These are phyloP conservation scores for Sialis lutaria DNA, from an alignment of 2,888 invertebrate species.

Conservation along the genomic window DNA sequence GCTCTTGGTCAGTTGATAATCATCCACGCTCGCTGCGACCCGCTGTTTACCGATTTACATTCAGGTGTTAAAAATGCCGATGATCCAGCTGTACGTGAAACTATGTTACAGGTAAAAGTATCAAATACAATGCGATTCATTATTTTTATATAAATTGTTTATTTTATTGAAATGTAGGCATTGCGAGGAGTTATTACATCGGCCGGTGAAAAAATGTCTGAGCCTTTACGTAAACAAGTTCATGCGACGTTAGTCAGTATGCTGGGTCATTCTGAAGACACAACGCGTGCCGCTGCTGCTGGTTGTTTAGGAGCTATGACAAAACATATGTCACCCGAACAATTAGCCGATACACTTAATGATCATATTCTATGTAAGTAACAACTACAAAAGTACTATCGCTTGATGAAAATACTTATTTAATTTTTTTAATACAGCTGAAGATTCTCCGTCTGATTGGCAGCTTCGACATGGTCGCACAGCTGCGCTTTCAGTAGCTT, in stretches of 20 bases:
- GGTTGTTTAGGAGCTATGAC: conserved; percentile 81
- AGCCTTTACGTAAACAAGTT: conserved; percentile 55
- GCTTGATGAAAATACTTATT: background rate
- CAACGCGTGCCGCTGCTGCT: conserved; percentile 63
- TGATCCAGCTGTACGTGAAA: conserved; percentile 50
- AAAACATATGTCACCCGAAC: conserved; percentile 54
- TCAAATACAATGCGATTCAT: no score
- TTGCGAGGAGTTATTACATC: conserved; percentile 67
- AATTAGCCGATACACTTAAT: conserved; percentile 52
- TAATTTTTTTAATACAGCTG: background rate
- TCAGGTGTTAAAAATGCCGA: conserved; percentile 69
- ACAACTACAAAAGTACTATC: background rate
- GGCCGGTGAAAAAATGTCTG: conserved; percentile 80
- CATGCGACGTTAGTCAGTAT: conserved; percentile 48
- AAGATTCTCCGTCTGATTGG: conserved; percentile 36
- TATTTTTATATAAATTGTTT: conserved; percentile 17
- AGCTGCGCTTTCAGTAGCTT: conserved; percentile 65
- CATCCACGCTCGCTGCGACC: conserved; percentile 88
- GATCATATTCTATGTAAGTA: conserved; percentile 54
- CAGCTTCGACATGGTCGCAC: conserved; percentile 65
- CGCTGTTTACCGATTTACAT: conserved; percentile 85
- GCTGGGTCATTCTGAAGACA: conserved; percentile 61
- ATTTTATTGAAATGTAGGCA: conserved; percentile 70
- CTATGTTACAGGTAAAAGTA: conserved; percentile 5
- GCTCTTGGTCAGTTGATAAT: conserved; percentile 77